phyloP scores from a whole-genome alignment of 2,113 vertebrate species.

The Helogale parvula region DNA sequence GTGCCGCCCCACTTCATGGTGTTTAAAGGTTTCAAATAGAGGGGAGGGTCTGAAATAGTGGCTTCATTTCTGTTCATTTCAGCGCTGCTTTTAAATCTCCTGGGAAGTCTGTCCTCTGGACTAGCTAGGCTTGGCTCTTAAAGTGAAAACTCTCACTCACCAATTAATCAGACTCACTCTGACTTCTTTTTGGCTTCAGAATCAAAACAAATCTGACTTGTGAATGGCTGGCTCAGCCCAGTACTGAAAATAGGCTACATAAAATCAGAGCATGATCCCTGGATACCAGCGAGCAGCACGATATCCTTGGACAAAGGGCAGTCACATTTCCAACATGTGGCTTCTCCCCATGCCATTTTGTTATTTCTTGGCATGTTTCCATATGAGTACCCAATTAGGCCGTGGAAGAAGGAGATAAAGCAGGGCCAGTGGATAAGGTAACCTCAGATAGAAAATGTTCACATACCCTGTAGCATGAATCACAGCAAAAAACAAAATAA shows the following conservation, averaged over 20 bases:
- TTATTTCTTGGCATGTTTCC: background rate
- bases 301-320: background rate
- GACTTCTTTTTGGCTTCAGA: conserved; percentile 1
- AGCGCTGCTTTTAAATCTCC: background rate
- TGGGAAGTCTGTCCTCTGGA: background rate
- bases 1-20: background rate
- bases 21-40: background rate
- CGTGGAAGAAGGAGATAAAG: background rate
- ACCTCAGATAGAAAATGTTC: background rate
- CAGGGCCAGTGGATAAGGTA: background rate
- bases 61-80: background rate
- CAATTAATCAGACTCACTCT: conserved; percentile 6
- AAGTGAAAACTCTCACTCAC: background rate
- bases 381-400: background rate
- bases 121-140: background rate
- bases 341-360: background rate
- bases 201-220: conserved; percentile 20
- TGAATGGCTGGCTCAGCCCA: background rate
- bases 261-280: background rate
- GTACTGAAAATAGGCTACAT: background rate
- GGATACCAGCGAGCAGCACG: background rate
- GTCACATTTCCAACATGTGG: background rate
- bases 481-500: background rate
- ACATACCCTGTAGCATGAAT: conserved; percentile 4
- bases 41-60: background rate